phyloP scores from a whole-genome alignment of 2,113 vertebrate genomes.

The Pluvialis apricaria region DNA sequence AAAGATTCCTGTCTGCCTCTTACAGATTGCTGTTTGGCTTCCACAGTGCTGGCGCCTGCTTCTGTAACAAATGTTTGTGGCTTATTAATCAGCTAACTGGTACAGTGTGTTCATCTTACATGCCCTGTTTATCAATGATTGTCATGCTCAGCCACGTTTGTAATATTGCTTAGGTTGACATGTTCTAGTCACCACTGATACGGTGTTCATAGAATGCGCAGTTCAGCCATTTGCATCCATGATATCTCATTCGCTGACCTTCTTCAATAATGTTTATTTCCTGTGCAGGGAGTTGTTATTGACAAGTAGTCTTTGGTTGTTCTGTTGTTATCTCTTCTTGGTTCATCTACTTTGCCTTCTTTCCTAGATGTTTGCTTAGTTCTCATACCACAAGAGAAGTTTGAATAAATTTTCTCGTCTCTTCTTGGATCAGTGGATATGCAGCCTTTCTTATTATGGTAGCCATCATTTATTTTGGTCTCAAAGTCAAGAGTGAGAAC shows the following conservation, averaged over 20 bases:
- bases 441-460: neutral
- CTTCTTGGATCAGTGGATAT: neutral
- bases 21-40: neutral
- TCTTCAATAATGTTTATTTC: neutral
- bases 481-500: neutral
- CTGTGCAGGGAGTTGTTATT: neutral
- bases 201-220: accelerated
- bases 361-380: neutral
- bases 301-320: neutral
- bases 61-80: neutral
- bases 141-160: neutral
- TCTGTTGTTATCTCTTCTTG: neutral
- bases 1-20: neutral
- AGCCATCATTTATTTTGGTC: neutral
- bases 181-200: neutral
- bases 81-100: neutral
- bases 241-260: neutral
- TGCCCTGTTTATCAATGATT: neutral
- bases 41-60: neutral
- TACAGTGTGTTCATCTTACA: neutral
- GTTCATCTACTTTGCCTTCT: accelerated
- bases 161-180: neutral
- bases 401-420: neutral
- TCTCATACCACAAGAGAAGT: neutral
- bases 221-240: neutral